phyloP scores from a whole-genome alignment of 2,113 vertebrate species.

The Hemibagrus wyckioides region DNA sequence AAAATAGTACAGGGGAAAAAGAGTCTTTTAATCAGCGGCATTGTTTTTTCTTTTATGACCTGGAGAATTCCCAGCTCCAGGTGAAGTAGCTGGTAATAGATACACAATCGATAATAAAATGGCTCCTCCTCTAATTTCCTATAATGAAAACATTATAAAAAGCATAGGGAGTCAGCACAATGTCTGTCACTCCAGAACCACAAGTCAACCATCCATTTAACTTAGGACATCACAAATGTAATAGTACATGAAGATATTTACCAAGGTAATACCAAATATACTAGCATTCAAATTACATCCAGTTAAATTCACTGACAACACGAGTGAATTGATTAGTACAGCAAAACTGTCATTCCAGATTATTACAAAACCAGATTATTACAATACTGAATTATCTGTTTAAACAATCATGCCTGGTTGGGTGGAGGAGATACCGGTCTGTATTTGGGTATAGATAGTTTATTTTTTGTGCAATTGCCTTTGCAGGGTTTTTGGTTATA shows the following conservation, averaged over 20 bases:
- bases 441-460: background rate
- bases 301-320: background rate
- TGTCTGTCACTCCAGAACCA: background rate
- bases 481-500: background rate
- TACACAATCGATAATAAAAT: background rate
- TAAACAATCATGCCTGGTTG: background rate
- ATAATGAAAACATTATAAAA: background rate
- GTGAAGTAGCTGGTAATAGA: background rate
- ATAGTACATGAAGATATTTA: constrained; percentile 3
- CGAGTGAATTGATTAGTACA: background rate
- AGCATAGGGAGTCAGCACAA: background rate
- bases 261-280: background rate
- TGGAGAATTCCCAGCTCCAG: background rate
- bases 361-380: background rate
- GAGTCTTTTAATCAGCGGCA: background rate
- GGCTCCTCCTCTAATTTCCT: background rate
- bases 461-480: background rate
- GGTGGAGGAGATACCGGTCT: background rate
- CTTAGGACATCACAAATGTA: background rate
- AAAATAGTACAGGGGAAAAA: background rate
- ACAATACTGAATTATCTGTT: background rate
- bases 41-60: background rate
- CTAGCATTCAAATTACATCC: constrained; percentile 1
- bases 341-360: background rate
- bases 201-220: background rate